A percentile compares a stretch with the other conserved stretches of the same genome.
Conservation (phyloP, 1,140 invertebrate species). For the Homarus americanus region DNA sequence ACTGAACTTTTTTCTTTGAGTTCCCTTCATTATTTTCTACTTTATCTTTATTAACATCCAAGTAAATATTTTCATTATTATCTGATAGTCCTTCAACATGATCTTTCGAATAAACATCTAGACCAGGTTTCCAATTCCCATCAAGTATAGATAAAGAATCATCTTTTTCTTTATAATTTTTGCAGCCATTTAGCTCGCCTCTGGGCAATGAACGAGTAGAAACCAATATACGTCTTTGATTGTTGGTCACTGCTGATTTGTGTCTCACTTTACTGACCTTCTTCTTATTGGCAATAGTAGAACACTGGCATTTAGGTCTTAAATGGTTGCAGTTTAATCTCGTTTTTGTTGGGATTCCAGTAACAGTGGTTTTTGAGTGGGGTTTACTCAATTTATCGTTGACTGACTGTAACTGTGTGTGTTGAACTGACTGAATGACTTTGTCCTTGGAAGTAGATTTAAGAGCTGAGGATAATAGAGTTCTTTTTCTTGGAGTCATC, state of each 20-base stretch:
- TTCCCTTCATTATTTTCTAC: neutral
- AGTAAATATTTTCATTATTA: neutral
- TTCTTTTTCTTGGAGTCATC: neutral
- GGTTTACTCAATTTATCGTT: slow-evolving; percentile 8
- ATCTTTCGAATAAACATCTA: neutral
- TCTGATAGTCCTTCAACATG: neutral
- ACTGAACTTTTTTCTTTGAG: slow-evolving; percentile 49
- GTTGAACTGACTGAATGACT: neutral
- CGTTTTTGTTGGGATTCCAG: slow-evolving; percentile 34
- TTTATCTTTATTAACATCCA: neutral
- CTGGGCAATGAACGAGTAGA: slow-evolving; percentile 30
- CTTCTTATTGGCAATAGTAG: neutral
- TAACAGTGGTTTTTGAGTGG: slow-evolving; percentile 44
- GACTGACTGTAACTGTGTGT: neutral
- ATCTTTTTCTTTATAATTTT: slow-evolving; percentile 21
- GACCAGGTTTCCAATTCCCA: slow-evolving; percentile 41
- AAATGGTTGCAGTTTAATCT: slow-evolving; percentile 52
- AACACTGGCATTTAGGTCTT: slow-evolving; percentile 46
- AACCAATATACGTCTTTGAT: neutral
- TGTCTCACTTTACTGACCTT: slow-evolving; percentile 1
- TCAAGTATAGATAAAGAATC: slow-evolving; percentile 26
- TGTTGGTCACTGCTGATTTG: neutral
- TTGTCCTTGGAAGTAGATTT: neutral
- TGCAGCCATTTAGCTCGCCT: slow-evolving; percentile 36
- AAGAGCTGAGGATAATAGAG: neutral